Evolutionary conservation across 92 coral and sea anemone species (phyloP).

Genomic region (Phenganax subtilis): DNA sequence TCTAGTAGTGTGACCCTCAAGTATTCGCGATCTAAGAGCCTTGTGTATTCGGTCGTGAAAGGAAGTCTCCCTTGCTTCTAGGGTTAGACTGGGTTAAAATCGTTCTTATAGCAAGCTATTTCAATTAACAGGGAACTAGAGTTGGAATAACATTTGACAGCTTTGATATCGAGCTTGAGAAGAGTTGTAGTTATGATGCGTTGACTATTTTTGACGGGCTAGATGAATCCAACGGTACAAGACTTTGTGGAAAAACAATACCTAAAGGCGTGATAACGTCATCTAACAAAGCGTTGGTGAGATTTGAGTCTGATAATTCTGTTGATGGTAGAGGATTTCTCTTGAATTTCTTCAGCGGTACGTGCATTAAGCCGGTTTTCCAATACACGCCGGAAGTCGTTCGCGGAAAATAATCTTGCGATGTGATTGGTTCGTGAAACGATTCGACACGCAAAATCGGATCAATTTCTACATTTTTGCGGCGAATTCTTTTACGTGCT

Average conservation of each 20-base stretch:
- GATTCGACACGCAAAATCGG: no score
- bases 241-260: slow-evolving; percentile 38
- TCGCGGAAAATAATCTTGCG: no score
- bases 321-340: slow-evolving; percentile 60
- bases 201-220: slow-evolving; percentile 80
- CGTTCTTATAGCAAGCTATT: not conserved
- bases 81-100: no score
- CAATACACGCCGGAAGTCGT: not conserved
- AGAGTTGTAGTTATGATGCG: slow-evolving; percentile 70
- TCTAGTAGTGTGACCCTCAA: no score
- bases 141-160: slow-evolving; percentile 77
- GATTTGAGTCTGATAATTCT: slow-evolving; percentile 66
- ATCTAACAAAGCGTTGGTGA: slow-evolving; percentile 70
- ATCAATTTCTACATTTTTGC: no score
- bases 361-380: not conserved
- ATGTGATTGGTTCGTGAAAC: no score
- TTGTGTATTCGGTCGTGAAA: no score
- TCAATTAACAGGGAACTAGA: slow-evolving; percentile 53
- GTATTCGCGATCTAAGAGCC: no score
- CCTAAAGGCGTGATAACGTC: slow-evolving; percentile 58
- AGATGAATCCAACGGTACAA: slow-evolving; percentile 34
- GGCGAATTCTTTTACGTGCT: no score
- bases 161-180: slow-evolving; percentile 73
- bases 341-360: slow-evolving; percentile 35
- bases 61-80: no score